Evolutionary conservation across 2,888 invertebrate species (phyloP), one percentile per base, ranked within the genome.

Genomic region (Camptogramma bilineatum): DNA sequence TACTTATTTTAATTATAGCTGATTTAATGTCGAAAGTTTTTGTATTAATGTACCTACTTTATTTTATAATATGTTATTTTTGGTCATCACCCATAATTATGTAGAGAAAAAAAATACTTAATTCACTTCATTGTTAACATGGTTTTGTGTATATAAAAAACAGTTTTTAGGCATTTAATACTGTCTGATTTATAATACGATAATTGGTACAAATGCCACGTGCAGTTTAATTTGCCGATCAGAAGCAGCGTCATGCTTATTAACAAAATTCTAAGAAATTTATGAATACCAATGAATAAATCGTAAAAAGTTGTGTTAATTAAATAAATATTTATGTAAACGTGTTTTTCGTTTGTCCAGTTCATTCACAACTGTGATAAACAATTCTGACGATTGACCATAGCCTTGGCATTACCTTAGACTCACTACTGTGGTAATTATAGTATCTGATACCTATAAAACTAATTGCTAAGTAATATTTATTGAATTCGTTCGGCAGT

Each of bases 371-470:
- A 28, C 28, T n/a, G n/a, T 10, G 16, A 28, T 48, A 42, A 54
- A 8, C 28, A n/a, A 0, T 19, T 10, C 19, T 56, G 46, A 56
- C 39, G 48, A 44, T 17, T 34, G 16, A 5, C 47, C 28, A 28
- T 44, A 44, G 50, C 62, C 62, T 61, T 61, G 61, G 53, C 21
- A 47, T 39, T 46, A 44, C 18, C 13, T 13, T 39, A 13, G 10
- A 31, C 8, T 10, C 8, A 44, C 48, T 39, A 28, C n/a, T n/a
- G n/a, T n/a, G n/a, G n/a, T n/a, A 50, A 52, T 52, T 28, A 53
- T 39, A 48, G 19, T 28, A n/a, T 13, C 1, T 46, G 47, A 16
- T 18, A 39, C 19, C 50, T n/a, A 51, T 55, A 31, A 62, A 62
- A 31, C 1, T 51, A 46, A 62, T 62, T 31, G 21, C 51, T 46